These are phyloP conservation scores for Cichladusa arquata DNA, from an alignment of 2,113 vertebrate species.

Conservation along the genomic window DNA sequence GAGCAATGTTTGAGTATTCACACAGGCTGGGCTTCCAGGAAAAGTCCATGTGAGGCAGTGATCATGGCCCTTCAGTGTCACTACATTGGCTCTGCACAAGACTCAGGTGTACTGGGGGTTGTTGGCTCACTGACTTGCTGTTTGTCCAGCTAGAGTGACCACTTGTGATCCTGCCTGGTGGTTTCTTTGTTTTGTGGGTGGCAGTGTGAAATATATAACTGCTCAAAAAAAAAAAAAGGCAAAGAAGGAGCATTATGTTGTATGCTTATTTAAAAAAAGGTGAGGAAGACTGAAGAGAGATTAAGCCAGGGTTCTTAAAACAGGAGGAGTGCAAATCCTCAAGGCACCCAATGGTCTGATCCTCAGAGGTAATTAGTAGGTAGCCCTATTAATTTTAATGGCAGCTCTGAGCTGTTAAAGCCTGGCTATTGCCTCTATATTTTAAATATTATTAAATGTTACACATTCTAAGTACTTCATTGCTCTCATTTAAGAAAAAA, in stretches of 20 bases:
- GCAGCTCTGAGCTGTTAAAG: conserved; percentile 47
- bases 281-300: background rate
- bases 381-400: conserved; percentile 61
- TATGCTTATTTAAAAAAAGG: background rate
- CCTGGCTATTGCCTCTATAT: conserved; percentile 27
- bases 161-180: background rate
- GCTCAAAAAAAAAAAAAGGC: background rate
- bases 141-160: background rate
- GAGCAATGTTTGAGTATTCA: background rate
- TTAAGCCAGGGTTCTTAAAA: background rate
- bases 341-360: conserved; percentile 18
- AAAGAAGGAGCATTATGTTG: background rate
- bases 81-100: accelerated
- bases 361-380: conserved; percentile 53
- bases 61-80: accelerated
- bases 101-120: accelerated
- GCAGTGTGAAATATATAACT: background rate
- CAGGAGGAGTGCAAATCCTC: conserved; percentile 27
- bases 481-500: conserved; percentile 24
- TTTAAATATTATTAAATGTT: conserved; percentile 55
- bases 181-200: background rate
- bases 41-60: background rate
- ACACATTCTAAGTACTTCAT: conserved; percentile 7
- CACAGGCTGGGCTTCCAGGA: background rate
- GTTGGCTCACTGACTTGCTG: background rate